Conservation (phyloP, 1,140 invertebrate genomes). For the Drosophila athabasca region DNA sequence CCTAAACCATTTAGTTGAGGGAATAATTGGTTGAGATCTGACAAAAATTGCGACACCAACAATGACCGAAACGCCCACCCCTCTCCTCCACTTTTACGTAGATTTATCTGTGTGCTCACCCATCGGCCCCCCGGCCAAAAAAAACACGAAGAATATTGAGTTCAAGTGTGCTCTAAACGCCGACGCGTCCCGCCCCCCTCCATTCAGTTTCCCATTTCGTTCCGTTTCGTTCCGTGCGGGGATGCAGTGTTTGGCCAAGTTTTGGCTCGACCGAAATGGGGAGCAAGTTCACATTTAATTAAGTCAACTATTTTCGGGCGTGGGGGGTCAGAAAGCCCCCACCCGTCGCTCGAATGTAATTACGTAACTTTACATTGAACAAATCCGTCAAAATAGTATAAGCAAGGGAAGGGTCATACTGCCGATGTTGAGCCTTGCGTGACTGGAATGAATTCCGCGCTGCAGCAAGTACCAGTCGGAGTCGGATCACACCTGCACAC, state of each 20-base stretch:
- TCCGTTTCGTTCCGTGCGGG: constrained; percentile 21
- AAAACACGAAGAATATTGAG: constrained; percentile 47
- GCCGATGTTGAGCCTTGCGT: constrained; percentile 4
- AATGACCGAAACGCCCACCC: constrained; percentile 13
- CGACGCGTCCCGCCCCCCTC: constrained; percentile 19
- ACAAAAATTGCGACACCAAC: constrained; percentile 14
- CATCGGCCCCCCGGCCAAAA: constrained; percentile 4
- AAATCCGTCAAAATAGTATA: constrained; percentile 8
- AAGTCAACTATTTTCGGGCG: constrained; percentile 59
- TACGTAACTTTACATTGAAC: constrained; percentile 56
- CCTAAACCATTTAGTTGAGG: constrained; percentile 19
- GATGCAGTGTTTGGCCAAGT: constrained; percentile 43
- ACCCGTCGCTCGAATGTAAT: constrained; percentile 19
- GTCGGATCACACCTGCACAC: constrained; percentile 26
- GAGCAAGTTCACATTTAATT: constrained; percentile 75
- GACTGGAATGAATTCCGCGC: constrained; percentile 8
- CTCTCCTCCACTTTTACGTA: constrained; percentile 10
- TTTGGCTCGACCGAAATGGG: constrained; percentile 45
- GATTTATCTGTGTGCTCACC: background rate
- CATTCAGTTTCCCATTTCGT: background rate
- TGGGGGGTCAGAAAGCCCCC: constrained; percentile 14
- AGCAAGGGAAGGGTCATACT: constrained; percentile 2
- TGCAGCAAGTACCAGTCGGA: too few species aligned
- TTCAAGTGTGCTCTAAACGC: constrained; percentile 53
- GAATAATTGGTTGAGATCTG: constrained; percentile 23